These are phyloP conservation scores for Chaetops frenatus DNA, from an alignment of 2,113 vertebrate species.

Conservation along the genomic window DNA sequence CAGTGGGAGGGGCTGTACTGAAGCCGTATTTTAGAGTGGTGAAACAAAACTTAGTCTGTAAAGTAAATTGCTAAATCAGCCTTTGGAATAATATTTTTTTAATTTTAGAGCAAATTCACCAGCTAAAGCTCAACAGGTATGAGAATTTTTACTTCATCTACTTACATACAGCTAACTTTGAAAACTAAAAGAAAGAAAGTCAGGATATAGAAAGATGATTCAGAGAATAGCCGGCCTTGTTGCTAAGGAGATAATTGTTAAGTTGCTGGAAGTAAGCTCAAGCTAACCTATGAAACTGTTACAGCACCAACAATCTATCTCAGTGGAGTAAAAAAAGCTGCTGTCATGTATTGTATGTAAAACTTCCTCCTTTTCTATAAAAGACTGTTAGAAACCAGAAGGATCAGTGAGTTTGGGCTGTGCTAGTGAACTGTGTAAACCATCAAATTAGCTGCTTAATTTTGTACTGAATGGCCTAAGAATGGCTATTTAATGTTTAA, in stretches of 20 bases:
- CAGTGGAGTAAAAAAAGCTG: not conserved
- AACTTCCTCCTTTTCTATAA: not conserved
- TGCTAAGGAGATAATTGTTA: not conserved
- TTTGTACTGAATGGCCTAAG: not conserved
- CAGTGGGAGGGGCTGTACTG: not conserved
- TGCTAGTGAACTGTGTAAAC: not conserved
- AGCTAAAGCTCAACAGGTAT: not conserved
- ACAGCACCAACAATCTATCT: not conserved
- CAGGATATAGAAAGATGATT: not conserved
- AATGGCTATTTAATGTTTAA: not conserved
- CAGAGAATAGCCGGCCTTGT: not conserved
- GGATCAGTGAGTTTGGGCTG: not conserved
- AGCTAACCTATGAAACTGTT: not conserved
- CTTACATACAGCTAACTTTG: not conserved
- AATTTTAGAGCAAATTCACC: not conserved
- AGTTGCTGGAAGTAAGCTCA: not conserved
- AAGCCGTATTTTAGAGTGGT: fast-evolving
- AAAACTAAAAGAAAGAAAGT: not conserved
- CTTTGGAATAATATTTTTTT: not conserved
- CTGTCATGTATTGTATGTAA: not conserved
- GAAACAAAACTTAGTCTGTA: not conserved
- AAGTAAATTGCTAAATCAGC: not conserved
- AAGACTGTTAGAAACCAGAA: not conserved
- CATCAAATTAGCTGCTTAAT: not conserved
- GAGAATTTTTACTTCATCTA: not conserved